phyloP scores from a whole-genome alignment of 2,113 vertebrate species.

The Lampris megalopsis region DNA sequence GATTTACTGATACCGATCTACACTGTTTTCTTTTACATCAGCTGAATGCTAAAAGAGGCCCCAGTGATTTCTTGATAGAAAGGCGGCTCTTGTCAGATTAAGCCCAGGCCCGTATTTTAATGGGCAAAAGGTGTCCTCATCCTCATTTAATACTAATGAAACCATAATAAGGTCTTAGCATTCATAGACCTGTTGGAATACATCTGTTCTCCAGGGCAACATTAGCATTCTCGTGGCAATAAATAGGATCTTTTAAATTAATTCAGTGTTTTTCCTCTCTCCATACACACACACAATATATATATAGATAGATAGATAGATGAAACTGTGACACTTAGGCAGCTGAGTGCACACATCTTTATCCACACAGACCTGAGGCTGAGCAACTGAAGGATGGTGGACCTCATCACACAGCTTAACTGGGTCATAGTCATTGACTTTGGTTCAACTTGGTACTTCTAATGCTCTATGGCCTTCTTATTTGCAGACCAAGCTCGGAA shows the following conservation, averaged over 20 bases:
- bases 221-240: neutral
- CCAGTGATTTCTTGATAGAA: too few species aligned
- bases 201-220: neutral
- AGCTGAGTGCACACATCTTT: neutral
- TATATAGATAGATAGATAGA: too few species aligned
- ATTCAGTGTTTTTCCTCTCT: neutral
- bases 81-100: too few species aligned
- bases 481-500: neutral
- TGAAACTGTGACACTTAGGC: neutral
- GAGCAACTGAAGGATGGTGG: neutral
- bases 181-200: neutral
- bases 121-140: neutral
- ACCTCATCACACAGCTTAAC: neutral
- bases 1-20: too few species aligned
- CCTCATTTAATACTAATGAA: neutral
- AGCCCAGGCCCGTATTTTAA: too few species aligned
- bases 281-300: too few species aligned
- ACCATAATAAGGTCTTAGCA: too few species aligned
- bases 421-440: conserved; percentile 21
- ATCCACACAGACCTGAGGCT: neutral
- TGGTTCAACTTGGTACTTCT: neutral
- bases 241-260: neutral
- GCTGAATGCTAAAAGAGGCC: too few species aligned
- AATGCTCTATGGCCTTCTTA: neutral
- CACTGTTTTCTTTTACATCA: too few species aligned